A percentile compares a stretch with the other conserved stretches of the same genome.
Evolutionary conservation across 2,113 vertebrate genomes (phyloP).

Genomic region (Macaca nemestrina): DNA sequence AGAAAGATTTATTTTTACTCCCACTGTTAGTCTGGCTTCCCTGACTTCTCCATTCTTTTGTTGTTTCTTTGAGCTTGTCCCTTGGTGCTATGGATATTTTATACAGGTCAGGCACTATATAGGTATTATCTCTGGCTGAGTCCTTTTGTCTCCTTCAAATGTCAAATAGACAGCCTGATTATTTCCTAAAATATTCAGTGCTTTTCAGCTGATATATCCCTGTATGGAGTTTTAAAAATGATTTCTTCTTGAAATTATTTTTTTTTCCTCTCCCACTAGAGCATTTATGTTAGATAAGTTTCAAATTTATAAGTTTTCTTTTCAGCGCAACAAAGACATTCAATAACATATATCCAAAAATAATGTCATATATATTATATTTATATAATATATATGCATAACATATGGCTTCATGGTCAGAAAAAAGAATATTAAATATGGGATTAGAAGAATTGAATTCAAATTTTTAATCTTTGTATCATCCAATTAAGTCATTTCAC

Average conservation of each 20-base stretch:
- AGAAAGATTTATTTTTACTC: slow-evolving; percentile 66
- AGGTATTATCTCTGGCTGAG: slow-evolving; percentile 49
- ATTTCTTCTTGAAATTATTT: slow-evolving; percentile 12
- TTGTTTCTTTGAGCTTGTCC: slow-evolving; percentile 64
- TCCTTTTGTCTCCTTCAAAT: slow-evolving; percentile 69
- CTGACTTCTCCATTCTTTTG: slow-evolving; percentile 61
- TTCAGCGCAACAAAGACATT: neutral
- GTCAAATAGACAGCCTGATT: slow-evolving; percentile 52
- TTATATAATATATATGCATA: neutral
- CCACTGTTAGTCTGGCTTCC: slow-evolving; percentile 50
- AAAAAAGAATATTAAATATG: neutral
- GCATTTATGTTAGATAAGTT: neutral
- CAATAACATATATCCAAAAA: neutral
- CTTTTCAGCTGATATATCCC: neutral
- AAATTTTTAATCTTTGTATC: neutral
- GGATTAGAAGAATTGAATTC: neutral
- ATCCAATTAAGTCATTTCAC: neutral
- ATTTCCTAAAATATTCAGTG: slow-evolving; percentile 51
- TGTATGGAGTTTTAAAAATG: neutral
- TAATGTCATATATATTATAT: neutral
- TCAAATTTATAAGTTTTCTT: neutral
- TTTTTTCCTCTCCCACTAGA: neutral
- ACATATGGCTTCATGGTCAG: neutral
- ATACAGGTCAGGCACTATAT: slow-evolving; percentile 63
- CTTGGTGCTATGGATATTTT: slow-evolving; percentile 69